Conservation (phyloP, 2,888 invertebrate genomes). For the Tinea semifulvella region DNA sequence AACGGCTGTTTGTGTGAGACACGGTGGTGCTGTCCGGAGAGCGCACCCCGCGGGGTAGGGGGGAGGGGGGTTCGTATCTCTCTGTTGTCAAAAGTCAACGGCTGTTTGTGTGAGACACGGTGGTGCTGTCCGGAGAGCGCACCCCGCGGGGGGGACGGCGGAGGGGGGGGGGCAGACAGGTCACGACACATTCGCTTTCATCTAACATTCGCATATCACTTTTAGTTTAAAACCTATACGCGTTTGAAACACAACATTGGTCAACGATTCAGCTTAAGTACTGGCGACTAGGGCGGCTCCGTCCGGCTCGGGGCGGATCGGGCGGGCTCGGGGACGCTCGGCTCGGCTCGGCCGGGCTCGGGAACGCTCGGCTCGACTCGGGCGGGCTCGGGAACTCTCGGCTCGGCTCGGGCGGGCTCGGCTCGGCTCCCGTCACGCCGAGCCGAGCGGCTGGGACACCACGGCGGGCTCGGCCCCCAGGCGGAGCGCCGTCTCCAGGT, state of each 20-base stretch:
- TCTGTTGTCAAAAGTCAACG: too few species aligned
- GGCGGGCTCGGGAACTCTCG: constrained; percentile 49
- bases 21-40: too few species aligned
- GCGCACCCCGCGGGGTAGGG: too few species aligned
- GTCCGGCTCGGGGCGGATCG: constrained; percentile 5
- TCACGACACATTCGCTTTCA: constrained; percentile 8
- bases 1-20: too few species aligned
- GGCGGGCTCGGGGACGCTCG: constrained; percentile 5
- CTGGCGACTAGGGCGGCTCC: constrained; percentile 14
- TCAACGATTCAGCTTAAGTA: constrained; percentile 15
- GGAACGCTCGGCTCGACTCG: constrained; percentile 33
- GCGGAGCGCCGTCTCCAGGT: constrained; percentile 86
- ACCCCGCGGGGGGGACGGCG: too few species aligned
- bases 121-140: too few species aligned
- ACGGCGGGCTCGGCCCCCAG: constrained; percentile 56
- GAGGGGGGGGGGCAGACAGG: too few species aligned
- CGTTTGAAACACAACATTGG: constrained; percentile 16
- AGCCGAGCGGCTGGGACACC: constrained; percentile 24
- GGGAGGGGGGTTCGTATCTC: too few species aligned
- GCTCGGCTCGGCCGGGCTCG: constrained; percentile 7
- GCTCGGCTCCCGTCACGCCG: constrained; percentile 50
- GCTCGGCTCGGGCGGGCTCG: constrained; percentile 66
- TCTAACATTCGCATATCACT: constrained; percentile 14
- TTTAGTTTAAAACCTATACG: constrained; percentile 12
- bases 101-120: too few species aligned